phyloP scores from a whole-genome alignment of 2,888 invertebrate genomes.

The Cosmia pyralina region DNA sequence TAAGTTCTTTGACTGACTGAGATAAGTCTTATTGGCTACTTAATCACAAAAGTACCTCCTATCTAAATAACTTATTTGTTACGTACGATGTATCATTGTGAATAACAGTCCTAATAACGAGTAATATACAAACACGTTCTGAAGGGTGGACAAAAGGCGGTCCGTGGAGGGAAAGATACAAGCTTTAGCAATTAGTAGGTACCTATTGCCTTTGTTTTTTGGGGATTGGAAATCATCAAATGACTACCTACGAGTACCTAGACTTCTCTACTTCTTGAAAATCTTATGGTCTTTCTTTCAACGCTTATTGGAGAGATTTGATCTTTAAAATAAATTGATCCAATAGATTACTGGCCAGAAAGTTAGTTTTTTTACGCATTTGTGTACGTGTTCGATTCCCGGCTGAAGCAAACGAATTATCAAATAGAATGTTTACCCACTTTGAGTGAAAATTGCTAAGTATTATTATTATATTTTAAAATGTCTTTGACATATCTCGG shows the following conservation, averaged over 20 bases:
- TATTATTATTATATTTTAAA: background rate
- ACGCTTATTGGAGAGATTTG: background rate
- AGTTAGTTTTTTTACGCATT: background rate
- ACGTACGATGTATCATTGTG: background rate
- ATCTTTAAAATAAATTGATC: background rate
- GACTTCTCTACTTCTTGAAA: background rate
- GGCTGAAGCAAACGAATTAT: background rate
- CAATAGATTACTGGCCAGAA: background rate
- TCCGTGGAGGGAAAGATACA: background rate
- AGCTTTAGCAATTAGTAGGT: background rate
- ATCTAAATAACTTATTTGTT: background rate
- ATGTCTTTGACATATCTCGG: too few species aligned
- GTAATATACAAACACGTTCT: background rate
- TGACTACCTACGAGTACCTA: too few species aligned
- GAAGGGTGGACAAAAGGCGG: background rate
- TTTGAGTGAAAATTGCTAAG: background rate
- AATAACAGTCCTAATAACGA: background rate
- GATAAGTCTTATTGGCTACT: slow-evolving; percentile 9
- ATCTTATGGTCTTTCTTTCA: background rate
- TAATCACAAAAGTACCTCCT: slow-evolving; percentile 4
- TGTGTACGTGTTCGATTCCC: background rate
- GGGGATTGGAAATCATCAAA: too few species aligned
- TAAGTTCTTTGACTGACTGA: slow-evolving; percentile 5
- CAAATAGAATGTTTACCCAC: background rate
- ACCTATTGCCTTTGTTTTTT: too few species aligned